Conservation (phyloP, 2,797 vertebrate species). For the Psittacula echo region DNA sequence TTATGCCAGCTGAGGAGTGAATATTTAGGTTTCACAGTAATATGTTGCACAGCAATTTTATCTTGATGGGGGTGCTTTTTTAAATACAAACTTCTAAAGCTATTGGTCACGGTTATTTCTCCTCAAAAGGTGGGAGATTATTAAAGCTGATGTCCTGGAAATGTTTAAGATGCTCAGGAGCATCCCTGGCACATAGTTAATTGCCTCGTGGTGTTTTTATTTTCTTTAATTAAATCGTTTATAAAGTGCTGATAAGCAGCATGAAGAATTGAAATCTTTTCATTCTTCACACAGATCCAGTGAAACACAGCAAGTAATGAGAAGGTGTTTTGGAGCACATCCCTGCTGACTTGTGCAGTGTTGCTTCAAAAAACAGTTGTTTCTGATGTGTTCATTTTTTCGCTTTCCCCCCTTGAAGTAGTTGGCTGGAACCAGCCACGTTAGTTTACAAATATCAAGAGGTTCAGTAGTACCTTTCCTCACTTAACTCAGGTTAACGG, state of each 20-base stretch:
- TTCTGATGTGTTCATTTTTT: not conserved
- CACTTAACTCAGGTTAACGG: not conserved
- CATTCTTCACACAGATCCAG: not conserved
- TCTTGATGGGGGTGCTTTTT: not conserved
- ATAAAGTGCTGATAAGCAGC: not conserved
- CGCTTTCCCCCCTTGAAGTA: not conserved
- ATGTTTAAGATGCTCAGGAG: not conserved
- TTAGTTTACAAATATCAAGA: not conserved
- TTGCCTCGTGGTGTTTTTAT: not conserved
- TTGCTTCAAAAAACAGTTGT: not conserved
- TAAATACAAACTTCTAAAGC: not conserved
- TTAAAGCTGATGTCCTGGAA: not conserved
- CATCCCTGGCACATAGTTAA: accelerated
- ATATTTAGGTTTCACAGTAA: not conserved
- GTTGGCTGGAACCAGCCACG: not conserved
- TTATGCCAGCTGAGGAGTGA: not conserved
- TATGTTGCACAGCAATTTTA: not conserved
- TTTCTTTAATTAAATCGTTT: not conserved
- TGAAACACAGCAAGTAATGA: not conserved
- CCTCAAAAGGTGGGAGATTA: not conserved
- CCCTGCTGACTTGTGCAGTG: not conserved
- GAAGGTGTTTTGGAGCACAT: not conserved
- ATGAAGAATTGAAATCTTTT: not conserved
- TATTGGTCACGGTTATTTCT: not conserved
- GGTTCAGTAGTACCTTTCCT: not conserved